phyloP scores from a whole-genome alignment of 2,113 vertebrate species.

The Aptenodytes patagonicus region DNA sequence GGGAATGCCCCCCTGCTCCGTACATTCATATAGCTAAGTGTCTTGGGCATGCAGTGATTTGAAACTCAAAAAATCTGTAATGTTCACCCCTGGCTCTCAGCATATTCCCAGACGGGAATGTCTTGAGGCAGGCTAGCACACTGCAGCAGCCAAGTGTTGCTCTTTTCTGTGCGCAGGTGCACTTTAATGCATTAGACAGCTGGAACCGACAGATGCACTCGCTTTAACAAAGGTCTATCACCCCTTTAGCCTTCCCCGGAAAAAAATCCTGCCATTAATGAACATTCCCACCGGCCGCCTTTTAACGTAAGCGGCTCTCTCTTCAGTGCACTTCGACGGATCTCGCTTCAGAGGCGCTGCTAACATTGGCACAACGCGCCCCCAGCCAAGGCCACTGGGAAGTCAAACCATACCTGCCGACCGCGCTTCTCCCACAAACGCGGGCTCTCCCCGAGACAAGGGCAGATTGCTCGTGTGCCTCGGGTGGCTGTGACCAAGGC shows the following conservation, averaged over 20 bases:
- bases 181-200: not conserved
- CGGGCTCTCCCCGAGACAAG: fast-evolving
- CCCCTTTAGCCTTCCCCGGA: not conserved
- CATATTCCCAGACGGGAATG: not conserved
- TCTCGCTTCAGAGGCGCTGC: not conserved
- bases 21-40: not conserved
- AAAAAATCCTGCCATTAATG: not conserved
- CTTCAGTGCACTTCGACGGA: not conserved
- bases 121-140: not conserved
- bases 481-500: fast-evolving
- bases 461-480: not conserved
- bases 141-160: not conserved
- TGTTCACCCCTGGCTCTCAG: not conserved
- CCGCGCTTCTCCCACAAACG: fast-evolving
- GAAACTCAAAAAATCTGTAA: too few relatives aligned
- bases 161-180: not conserved
- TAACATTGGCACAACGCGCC: fast-evolving
- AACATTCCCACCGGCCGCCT: not conserved
- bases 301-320: not conserved
- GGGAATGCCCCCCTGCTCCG: not conserved
- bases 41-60: not conserved
- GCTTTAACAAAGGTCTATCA: not conserved
- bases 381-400: not conserved
- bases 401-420: not conserved
- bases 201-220: not conserved